Base-by-base conservation (phyloP, 2,113 vertebrate genomes). In the Corythornis cristatus region DNA sequence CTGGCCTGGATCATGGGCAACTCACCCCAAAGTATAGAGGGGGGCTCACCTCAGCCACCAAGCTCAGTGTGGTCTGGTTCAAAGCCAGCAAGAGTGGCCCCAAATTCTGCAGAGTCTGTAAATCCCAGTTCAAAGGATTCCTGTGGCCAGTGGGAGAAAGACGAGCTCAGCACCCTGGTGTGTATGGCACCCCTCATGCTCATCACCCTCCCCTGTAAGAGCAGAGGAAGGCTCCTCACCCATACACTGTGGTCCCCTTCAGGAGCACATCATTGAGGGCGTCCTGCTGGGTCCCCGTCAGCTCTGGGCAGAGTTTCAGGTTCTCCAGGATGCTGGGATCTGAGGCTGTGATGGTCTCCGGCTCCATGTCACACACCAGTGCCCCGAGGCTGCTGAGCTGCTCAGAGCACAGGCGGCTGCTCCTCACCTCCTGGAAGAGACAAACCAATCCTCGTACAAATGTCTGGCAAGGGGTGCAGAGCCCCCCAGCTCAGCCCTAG, bases 291-390 rank as follows among this genome's bases (percentile, higher is more conserved):
- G 83, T 12, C 4, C 15, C 23, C 0, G 88, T 90, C 57, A 98
- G 95, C 1, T 2, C 81, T 13, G 83, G 51, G 73, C 97, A 98
- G 19, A n/a, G 93, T 54, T 88, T 94, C 89, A 98, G 91, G 37
- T 92, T 96, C 31, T 96, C 95, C 72, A 98, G 88, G 75, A 97
- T 8, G 0, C 3, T 1, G 1, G 96, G 81, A 25, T 94, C 83
- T 0, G 96, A 93, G 5, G 96, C 73, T 0, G 8, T 2, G 46
- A 98, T 87, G 91, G 64, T 85, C n/a, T 81, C 62, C 0, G 94
- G 73, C 3, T 97, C 93, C 96, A 97, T 89, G 90, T 97, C 97
- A 2, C 98, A 98, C 58, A 91, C 88, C 93, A 97, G 85, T 1
- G 9, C 70, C 16, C 97, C 95, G 0, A 98, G 97, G 42, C 75